Evolutionary conservation across 2,113 vertebrate species (phyloP).

Genomic region (Python bivittatus): DNA sequence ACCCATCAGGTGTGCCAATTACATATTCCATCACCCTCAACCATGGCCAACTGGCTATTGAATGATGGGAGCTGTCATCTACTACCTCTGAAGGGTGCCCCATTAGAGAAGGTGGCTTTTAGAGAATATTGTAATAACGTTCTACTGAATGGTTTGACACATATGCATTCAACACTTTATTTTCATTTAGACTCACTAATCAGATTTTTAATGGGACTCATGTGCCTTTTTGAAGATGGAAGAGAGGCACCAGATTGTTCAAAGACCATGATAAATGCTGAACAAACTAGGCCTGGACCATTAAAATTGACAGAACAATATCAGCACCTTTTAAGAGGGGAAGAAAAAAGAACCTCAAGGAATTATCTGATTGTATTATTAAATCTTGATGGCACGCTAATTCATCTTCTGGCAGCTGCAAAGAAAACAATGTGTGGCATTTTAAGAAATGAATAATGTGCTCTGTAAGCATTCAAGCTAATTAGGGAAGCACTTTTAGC

Average conservation of each 20-base stretch:
- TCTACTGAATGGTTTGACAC: neutral
- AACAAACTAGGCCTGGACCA: neutral
- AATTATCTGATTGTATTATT: constrained; percentile 24
- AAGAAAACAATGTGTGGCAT: neutral
- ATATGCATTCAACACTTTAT: neutral
- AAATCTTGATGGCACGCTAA: constrained; percentile 19
- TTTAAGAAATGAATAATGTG: constrained; percentile 60
- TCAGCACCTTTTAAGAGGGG: neutral
- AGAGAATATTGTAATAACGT: neutral
- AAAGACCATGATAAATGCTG: neutral
- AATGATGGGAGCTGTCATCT: neutral
- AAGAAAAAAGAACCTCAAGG: neutral
- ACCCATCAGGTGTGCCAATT: neutral
- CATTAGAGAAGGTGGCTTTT: neutral
- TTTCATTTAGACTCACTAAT: neutral
- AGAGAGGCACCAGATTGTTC: neutral
- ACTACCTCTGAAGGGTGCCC: neutral
- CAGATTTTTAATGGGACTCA: neutral
- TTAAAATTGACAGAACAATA: neutral
- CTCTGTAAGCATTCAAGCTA: constrained; percentile 45
- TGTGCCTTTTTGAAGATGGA: neutral
- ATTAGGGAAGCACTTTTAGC: constrained; percentile 65
- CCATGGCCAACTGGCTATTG: neutral
- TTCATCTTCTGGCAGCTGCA: constrained; percentile 20
- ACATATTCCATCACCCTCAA: neutral